A percentile compares a stretch with the other conserved stretches of the same genome.
Conservation (phyloP, 2,888 invertebrate species). For the Lypha dubia region DNA sequence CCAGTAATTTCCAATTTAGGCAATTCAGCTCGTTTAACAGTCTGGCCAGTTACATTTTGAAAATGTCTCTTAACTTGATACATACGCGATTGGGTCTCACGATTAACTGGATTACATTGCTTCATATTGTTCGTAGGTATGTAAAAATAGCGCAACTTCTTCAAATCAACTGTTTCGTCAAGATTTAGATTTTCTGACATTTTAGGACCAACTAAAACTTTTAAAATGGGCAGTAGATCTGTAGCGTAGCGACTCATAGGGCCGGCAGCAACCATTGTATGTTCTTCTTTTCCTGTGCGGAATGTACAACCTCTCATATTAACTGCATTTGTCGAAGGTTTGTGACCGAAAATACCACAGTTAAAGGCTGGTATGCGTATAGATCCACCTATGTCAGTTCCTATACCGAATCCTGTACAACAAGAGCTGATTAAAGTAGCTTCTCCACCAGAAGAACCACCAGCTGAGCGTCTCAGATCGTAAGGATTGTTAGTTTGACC, state of each 20-base stretch:
- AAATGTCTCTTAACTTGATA: constrained; percentile 84
- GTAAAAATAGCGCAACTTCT: constrained; percentile 89
- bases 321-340: constrained; percentile 87
- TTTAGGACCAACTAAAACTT: constrained; percentile 84
- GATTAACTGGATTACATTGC: constrained; percentile 88
- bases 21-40: constrained; percentile 78
- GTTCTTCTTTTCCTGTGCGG: constrained; percentile 87
- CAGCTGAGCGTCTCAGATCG: constrained; percentile 91
- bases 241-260: constrained; percentile 90
- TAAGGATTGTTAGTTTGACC: constrained; percentile 97
- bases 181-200: constrained; percentile 85
- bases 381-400: constrained; percentile 98
- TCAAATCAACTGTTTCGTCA: constrained; percentile 86
- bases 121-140: constrained; percentile 90
- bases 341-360: constrained; percentile 94
- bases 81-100: constrained; percentile 87
- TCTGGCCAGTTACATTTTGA: constrained; percentile 79
- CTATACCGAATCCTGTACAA: constrained; percentile 92
- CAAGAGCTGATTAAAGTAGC: constrained; percentile 90
- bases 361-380: constrained; percentile 94
- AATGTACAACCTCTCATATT: constrained; percentile 88
- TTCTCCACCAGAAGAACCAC: constrained; percentile 97
- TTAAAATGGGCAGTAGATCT: constrained; percentile 91
- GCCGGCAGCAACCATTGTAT: constrained; percentile 92
- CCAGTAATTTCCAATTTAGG: constrained; percentile 84